Conservation (phyloP, 1,140 invertebrate species). For the Cardiocondyla obscurior region DNA sequence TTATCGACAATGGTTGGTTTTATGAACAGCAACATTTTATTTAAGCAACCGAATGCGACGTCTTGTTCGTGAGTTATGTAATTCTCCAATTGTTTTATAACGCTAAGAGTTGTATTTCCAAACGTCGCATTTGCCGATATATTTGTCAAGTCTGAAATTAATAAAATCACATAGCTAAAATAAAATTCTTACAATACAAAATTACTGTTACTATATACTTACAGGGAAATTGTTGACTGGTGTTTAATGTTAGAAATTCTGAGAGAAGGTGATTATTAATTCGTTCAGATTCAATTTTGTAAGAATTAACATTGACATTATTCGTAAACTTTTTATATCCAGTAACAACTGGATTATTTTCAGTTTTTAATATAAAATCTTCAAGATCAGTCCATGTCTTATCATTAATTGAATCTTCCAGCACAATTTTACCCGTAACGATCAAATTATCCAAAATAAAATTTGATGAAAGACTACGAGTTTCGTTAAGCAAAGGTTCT, state of each 20-base stretch:
- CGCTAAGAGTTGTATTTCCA: slow-evolving; percentile 59
- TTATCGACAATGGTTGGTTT: slow-evolving; percentile 63
- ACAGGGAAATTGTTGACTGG: slow-evolving; percentile 73
- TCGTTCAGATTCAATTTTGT: slow-evolving; percentile 56
- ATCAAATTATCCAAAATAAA: slow-evolving; percentile 65
- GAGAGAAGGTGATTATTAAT: slow-evolving; percentile 71
- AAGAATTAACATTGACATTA: slow-evolving; percentile 58
- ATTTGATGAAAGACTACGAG: slow-evolving; percentile 49
- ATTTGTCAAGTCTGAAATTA: slow-evolving; percentile 72
- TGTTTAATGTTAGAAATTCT: slow-evolving; percentile 73
- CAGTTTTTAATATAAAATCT: slow-evolving; percentile 72
- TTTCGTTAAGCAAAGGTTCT: slow-evolving; percentile 60
- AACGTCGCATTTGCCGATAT: slow-evolving; percentile 71
- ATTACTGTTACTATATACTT: no score
- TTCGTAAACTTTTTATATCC: slow-evolving; percentile 72
- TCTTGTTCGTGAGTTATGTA: slow-evolving; percentile 15
- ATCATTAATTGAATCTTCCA: slow-evolving; percentile 62
- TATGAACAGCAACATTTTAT: slow-evolving; percentile 66
- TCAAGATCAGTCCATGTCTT: slow-evolving; percentile 61
- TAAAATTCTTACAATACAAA: not conserved
- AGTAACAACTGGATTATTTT: slow-evolving; percentile 63
- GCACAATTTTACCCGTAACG: slow-evolving; percentile 68
- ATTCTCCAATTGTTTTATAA: slow-evolving; percentile 53
- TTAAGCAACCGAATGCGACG: slow-evolving; percentile 51
- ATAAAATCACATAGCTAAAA: not conserved